Evolutionary conservation across 2,113 vertebrate species (phyloP).

Genomic region (Chamaea fasciata): DNA sequence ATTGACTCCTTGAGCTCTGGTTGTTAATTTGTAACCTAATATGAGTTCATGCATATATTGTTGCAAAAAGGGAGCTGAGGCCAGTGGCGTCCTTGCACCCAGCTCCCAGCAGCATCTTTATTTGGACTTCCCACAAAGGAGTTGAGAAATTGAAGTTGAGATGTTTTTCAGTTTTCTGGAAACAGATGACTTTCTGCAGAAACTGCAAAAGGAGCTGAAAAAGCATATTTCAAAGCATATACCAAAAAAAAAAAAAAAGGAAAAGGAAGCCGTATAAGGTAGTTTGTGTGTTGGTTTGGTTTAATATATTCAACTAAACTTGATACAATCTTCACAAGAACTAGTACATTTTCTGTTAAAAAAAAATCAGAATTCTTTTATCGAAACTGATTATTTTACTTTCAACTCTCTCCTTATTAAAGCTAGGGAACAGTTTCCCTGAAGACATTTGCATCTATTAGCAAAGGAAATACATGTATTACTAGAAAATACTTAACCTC

Average conservation of each 20-base stretch:
- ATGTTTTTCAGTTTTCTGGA: neutral
- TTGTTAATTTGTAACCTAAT: neutral
- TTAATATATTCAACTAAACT: slow-evolving; percentile 12
- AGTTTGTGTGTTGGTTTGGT: neutral
- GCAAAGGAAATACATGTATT: slow-evolving; percentile 21
- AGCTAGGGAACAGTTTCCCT: neutral
- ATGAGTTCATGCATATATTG: neutral
- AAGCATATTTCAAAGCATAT: neutral
- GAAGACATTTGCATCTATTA: slow-evolving; percentile 27
- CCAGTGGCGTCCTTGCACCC: neutral
- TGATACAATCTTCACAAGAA: slow-evolving; percentile 7
- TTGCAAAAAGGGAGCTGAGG: neutral
- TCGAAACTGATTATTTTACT: slow-evolving; percentile 6
- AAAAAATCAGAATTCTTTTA: neutral
- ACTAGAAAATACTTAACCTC: slow-evolving; percentile 44
- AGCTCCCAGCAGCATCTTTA: neutral
- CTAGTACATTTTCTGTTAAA: neutral
- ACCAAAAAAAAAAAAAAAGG: neutral
- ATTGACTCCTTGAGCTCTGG: neutral
- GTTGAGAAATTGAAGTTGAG: neutral
- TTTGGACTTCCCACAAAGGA: neutral
- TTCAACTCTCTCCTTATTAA: slow-evolving; percentile 31
- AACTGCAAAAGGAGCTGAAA: neutral
- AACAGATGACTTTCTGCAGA: neutral
- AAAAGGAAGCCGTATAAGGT: neutral